These are phyloP conservation scores for Noctua janthina DNA, from an alignment of 2,888 invertebrate genomes.

Conservation along the genomic window DNA sequence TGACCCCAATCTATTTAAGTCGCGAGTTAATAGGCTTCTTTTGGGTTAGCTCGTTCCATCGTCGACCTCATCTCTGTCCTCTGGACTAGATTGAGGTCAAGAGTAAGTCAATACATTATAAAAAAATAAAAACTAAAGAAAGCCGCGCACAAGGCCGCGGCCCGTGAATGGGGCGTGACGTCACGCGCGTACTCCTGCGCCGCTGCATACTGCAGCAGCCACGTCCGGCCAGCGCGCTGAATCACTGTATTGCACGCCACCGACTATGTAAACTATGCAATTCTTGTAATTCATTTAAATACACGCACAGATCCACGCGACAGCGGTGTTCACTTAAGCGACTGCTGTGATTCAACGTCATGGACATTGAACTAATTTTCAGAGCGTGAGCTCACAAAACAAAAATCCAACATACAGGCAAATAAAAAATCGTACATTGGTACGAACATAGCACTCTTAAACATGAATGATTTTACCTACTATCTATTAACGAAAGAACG, in stretches of 20 bases:
- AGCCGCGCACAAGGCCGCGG: slow-evolving; percentile 33
- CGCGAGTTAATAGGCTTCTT: no score
- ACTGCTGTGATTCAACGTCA: slow-evolving; percentile 15
- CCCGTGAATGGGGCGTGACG: slow-evolving; percentile 66
- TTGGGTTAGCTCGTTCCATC: no score
- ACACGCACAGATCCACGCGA: slow-evolving; percentile 16
- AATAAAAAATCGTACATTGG: neutral
- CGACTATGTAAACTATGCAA: slow-evolving; percentile 56
- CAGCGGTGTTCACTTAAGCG: neutral
- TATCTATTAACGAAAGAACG: neutral
- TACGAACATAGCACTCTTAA: neutral
- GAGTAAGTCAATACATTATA: no score
- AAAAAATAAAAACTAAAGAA: neutral
- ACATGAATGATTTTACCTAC: neutral
- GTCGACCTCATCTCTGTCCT: no score
- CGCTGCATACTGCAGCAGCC: neutral
- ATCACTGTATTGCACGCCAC: slow-evolving; percentile 45
- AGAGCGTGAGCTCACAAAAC: neutral
- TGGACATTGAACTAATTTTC: slow-evolving; percentile 28
- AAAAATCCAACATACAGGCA: no score
- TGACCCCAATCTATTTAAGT: no score
- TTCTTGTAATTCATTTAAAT: slow-evolving; percentile 42
- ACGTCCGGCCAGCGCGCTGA: slow-evolving; percentile 44
- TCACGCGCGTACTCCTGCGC: slow-evolving; percentile 50
- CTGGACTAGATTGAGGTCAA: no score